Base-by-base conservation (phyloP, 1,140 invertebrate genomes). In the Rhizoglyphus robini region DNA sequence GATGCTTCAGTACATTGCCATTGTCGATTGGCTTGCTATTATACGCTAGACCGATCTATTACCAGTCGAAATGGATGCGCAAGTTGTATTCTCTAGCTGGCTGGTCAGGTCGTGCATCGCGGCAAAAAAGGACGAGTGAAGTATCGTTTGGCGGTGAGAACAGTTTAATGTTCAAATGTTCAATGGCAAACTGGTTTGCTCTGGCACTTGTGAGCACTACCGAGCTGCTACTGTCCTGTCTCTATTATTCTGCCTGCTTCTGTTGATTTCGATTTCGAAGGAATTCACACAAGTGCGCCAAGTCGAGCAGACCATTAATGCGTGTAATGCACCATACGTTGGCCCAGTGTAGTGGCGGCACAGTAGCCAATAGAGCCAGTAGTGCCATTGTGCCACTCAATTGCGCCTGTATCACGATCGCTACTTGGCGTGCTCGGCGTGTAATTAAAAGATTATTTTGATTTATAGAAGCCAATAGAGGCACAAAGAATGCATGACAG, bases 11-110 rank as follows among this genome's bases (percentile, higher is more conserved):
- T 46, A 23, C 41, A 46, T 46, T 46, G 41, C 41, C 41, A 46
- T 46, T 46, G 41, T 23, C 15, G 51, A 11, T 15, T 5, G 51
- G 51, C 51, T 54, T 11, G 51, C 23, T 32, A 54, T 54, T 54
- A 54, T 54, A 23, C 23, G 51, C 51, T 32, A 54, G 51, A 54
- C 51, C 51, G 51, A 54, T 54, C 51, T 54, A 54, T 54, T 54
- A 54, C 51, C 51, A 23, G 20, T 11, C 20, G 51, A 54, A 20
- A 54, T 54, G 51, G 51, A 54, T 54, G 51, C 51, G 51, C 51
- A 54, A 54, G 51, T 54, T 8, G 51, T 15, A 54, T 54, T 54
- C 23, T 27, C 20, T 25, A 15, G 8, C 51, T 8, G 8, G 18
- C 8, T 11, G 36, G 36, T 20, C 51, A 54, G 51, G 23, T 54